Evolutionary conservation across 2,888 invertebrate genomes (phyloP).

Genomic region (Blera fallax): DNA sequence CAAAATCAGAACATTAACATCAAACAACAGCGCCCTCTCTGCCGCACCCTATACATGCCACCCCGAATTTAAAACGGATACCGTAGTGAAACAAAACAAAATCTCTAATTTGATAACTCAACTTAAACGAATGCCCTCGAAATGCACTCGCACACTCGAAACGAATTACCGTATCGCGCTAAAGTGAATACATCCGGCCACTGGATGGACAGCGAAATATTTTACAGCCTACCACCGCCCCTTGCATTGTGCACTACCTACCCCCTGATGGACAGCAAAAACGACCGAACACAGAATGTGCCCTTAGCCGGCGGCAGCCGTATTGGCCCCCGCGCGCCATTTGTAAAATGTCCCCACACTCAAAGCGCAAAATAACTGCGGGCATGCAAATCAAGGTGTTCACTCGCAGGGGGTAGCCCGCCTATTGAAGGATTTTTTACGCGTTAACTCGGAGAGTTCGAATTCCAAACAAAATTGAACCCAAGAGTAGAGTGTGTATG

Average conservation of each 20-base stretch:
- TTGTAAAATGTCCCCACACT: background rate
- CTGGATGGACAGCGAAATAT: constrained; percentile 56
- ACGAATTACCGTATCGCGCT: constrained; percentile 61
- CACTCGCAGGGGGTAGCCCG: background rate
- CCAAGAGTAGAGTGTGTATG: background rate
- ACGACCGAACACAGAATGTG: background rate
- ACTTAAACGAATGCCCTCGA: constrained; percentile 57
- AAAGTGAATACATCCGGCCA: constrained; percentile 65
- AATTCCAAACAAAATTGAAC: constrained; percentile 3
- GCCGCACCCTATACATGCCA: background rate
- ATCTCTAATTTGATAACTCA: constrained; percentile 68
- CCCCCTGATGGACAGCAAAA: background rate
- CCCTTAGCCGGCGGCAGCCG: background rate
- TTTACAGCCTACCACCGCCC: constrained; percentile 32
- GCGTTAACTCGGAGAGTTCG: constrained; percentile 14
- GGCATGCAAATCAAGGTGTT: constrained; percentile 46
- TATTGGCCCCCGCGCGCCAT: background rate
- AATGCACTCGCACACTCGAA: constrained; percentile 58
- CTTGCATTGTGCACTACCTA: background rate
- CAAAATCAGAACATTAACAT: constrained; percentile 62
- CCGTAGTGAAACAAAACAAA: constrained; percentile 39
- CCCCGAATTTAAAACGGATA: background rate
- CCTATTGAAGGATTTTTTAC: constrained; percentile 19
- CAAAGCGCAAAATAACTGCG: constrained; percentile 33
- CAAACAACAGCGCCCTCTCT: constrained; percentile 6